Conservation (phyloP, 2,888 invertebrate genomes). For the Parthenolecanium corni region DNA sequence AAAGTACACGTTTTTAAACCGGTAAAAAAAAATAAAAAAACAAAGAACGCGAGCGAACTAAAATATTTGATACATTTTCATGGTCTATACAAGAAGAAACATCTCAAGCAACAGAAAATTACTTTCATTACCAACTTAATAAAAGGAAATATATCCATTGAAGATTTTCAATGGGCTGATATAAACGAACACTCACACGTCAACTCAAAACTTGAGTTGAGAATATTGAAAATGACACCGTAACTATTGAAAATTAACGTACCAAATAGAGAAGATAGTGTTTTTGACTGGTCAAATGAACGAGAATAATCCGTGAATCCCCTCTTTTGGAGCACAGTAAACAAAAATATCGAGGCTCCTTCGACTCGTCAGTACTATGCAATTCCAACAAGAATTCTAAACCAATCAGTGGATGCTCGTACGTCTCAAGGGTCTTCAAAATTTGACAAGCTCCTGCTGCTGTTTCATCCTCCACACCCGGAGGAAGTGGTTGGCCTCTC, state of each 20-base stretch:
- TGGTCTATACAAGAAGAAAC: too few species aligned
- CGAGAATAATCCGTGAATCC: constrained; percentile 63
- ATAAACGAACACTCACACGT: too few species aligned
- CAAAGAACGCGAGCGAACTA: too few species aligned
- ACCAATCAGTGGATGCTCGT: constrained; percentile 41
- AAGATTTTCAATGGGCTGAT: too few species aligned
- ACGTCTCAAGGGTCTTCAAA: constrained; percentile 44
- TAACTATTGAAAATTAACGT: constrained; percentile 36
- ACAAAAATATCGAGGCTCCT: constrained; percentile 64
- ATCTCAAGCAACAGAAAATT: too few species aligned
- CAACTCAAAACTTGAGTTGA: too few species aligned
- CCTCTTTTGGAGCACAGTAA: constrained; percentile 67
- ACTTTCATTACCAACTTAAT: too few species aligned
- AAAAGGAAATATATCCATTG: too few species aligned
- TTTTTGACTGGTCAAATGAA: constrained; percentile 64
- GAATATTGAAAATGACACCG: too few species aligned
- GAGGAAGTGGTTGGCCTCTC: constrained; percentile 54
- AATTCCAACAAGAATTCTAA: constrained; percentile 68
- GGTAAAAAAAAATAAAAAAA: too few species aligned
- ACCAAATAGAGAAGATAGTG: constrained; percentile 62
- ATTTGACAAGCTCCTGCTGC: constrained; percentile 41
- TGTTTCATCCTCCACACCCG: constrained; percentile 54
- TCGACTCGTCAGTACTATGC: constrained; percentile 43
- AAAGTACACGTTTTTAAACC: too few species aligned
- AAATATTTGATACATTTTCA: too few species aligned